These are phyloP conservation scores for Cygnus olor DNA, from an alignment of 2,797 vertebrate genomes.

Conservation along the genomic window DNA sequence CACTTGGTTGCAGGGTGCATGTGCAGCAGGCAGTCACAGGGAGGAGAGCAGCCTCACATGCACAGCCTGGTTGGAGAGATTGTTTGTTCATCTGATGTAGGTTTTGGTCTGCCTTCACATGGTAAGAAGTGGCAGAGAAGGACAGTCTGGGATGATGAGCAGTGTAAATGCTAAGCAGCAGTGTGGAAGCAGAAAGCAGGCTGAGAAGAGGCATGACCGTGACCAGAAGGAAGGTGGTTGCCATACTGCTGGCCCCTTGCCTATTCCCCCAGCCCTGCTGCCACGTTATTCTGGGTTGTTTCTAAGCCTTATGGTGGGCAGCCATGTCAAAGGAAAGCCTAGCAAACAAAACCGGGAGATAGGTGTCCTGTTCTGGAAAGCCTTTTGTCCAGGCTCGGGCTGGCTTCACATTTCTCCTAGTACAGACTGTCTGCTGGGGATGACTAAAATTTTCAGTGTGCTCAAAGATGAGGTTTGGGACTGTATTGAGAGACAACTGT, in stretches of 20 bases:
- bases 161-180: background rate
- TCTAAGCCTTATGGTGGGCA: background rate
- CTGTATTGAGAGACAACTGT: background rate
- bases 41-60: background rate
- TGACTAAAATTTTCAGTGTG: background rate
- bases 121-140: background rate
- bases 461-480: background rate
- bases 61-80: background rate
- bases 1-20: background rate
- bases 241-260: background rate
- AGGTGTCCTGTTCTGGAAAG: background rate
- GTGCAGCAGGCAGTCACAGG: background rate
- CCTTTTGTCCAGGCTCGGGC: background rate
- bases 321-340: background rate
- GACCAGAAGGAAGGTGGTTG: accelerated
- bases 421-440: background rate
- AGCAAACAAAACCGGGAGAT: background rate
- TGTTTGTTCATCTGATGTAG: background rate
- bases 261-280: accelerated
- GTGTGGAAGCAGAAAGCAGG: background rate
- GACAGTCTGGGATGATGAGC: background rate
- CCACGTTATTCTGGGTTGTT: background rate
- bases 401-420: background rate
- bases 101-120: background rate
- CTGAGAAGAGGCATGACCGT: background rate